These are phyloP conservation scores for Drosophila serrata DNA, from an alignment of 1,140 invertebrate genomes.

Conservation along the genomic window DNA sequence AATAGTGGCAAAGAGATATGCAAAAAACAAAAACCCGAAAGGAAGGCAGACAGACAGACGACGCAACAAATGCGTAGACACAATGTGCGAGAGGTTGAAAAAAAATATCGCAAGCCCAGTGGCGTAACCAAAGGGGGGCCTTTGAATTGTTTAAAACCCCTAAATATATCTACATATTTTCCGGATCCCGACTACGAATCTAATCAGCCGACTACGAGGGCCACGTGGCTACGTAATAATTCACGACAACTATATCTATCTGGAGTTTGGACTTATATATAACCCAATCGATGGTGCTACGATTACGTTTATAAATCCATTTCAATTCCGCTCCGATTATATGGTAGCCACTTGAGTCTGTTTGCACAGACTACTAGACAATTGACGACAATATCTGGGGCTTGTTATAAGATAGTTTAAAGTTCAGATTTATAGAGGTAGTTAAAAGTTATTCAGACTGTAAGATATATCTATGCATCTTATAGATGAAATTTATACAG, in stretches of 20 bases:
- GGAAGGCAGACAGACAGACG: constrained; percentile 5
- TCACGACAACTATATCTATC: constrained; percentile 14
- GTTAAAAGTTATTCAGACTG: background rate
- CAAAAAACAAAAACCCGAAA: constrained; percentile 26
- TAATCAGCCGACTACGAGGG: constrained; percentile 19
- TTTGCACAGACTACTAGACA: background rate
- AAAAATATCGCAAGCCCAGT: constrained; percentile 20
- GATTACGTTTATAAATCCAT: constrained; percentile 9
- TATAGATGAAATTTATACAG: background rate
- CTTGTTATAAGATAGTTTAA: too few species aligned
- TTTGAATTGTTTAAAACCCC: background rate
- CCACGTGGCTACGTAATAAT: constrained; percentile 47
- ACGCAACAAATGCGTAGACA: constrained; percentile 33
- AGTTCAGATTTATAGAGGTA: background rate
- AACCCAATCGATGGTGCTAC: background rate
- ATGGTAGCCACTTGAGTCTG: constrained; percentile 7
- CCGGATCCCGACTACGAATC: constrained; percentile 8
- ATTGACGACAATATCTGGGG: background rate
- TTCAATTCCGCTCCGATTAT: constrained; percentile 17
- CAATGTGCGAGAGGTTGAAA: background rate
- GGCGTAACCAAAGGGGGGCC: background rate
- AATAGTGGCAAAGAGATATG: constrained; percentile 29
- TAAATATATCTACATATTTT: background rate
- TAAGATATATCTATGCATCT: too few species aligned
- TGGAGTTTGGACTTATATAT: constrained; percentile 35